Conservation (phyloP, 1,140 invertebrate genomes). For the Manduca sexta region DNA sequence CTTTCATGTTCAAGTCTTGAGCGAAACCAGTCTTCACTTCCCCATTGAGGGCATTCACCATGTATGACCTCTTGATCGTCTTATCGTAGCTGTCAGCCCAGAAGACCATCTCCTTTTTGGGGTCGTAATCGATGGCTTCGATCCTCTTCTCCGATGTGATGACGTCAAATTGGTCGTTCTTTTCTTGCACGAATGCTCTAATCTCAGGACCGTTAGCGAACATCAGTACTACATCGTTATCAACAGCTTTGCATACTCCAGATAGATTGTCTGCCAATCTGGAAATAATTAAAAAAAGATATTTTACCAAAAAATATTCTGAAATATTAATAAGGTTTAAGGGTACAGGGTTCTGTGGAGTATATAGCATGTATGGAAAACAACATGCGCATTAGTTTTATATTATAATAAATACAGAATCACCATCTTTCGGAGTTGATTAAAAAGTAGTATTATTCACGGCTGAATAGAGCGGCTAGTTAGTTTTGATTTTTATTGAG, state of each 20-base stretch:
- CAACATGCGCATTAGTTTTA: too few species aligned
- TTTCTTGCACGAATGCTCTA: slow-evolving; percentile 79
- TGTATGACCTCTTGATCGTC: slow-evolving; percentile 92
- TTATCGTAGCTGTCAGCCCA: slow-evolving; percentile 94
- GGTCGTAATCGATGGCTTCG: slow-evolving; percentile 91
- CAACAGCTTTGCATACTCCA: slow-evolving; percentile 85
- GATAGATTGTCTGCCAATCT: slow-evolving; percentile 81
- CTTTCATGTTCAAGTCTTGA: slow-evolving; percentile 90
- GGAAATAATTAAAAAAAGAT: slow-evolving; percentile 12
- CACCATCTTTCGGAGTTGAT: too few species aligned
- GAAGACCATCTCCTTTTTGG: slow-evolving; percentile 86
- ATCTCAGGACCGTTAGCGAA: slow-evolving; percentile 92
- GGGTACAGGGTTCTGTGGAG: too few species aligned
- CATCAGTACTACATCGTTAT: slow-evolving; percentile 77
- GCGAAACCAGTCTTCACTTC: slow-evolving; percentile 87
- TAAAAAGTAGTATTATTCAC: too few species aligned
- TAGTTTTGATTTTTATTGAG: too few species aligned
- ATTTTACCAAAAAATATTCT: too few species aligned
- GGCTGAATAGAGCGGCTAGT: too few species aligned
- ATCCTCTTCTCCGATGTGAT: slow-evolving; percentile 89
- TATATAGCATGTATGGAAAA: too few species aligned
- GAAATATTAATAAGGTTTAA: too few species aligned
- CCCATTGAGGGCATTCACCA: slow-evolving; percentile 85
- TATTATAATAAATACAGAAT: too few species aligned
- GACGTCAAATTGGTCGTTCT: slow-evolving; percentile 82